phyloP scores from a whole-genome alignment of 2,797 vertebrate genomes.

The Rhinella marina region DNA sequence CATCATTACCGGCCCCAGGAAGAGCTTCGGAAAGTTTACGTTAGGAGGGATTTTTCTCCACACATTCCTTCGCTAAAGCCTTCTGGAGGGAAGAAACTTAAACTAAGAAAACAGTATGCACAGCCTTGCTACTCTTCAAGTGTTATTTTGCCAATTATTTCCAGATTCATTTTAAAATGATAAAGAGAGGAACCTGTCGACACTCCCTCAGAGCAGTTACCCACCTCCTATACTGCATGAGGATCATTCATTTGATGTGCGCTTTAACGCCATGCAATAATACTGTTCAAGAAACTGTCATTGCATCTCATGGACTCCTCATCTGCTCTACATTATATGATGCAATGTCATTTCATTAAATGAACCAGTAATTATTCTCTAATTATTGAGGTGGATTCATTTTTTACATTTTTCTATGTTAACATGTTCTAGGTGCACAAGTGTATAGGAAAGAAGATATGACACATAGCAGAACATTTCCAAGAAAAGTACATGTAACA shows the following conservation, averaged over 20 bases:
- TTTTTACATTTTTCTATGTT: background rate
- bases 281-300: background rate
- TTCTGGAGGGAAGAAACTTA: slow-evolving; percentile 17
- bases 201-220: background rate
- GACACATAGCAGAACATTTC: background rate
- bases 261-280: background rate
- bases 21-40: slow-evolving; percentile 34
- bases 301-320: background rate
- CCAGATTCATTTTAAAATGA: slow-evolving; percentile 1
- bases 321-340: background rate
- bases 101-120: background rate
- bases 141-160: slow-evolving; percentile 13
- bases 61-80: slow-evolving; percentile 33
- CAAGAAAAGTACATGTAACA: background rate
- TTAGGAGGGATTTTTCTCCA: slow-evolving; percentile 13
- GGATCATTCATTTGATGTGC: background rate
- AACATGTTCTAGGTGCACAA: background rate
- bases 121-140: background rate
- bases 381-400: background rate
- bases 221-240: background rate
- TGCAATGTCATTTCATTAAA: background rate
- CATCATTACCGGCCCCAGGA: slow-evolving; percentile 38
- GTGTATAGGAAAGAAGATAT: background rate
- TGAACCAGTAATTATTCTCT: background rate
- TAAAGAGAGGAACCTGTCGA: background rate